Evolutionary conservation across 2,113 vertebrate species (phyloP).

Genomic region (Empidonax traillii): DNA sequence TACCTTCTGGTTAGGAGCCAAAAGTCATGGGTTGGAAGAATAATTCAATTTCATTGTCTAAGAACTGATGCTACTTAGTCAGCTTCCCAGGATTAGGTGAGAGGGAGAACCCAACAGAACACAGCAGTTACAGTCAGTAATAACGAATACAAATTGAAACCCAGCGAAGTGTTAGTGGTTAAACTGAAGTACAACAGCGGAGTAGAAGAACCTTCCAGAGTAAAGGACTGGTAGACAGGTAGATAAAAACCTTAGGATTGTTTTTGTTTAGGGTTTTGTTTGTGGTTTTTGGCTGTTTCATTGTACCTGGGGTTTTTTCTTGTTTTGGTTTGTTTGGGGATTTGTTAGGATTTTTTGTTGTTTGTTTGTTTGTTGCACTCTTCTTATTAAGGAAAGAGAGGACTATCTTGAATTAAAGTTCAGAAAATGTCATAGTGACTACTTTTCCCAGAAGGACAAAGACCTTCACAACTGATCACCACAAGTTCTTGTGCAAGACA

Average conservation of each 20-base stretch:
- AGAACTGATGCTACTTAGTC: background rate
- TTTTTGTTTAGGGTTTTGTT: background rate
- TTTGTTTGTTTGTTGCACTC: background rate
- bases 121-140: background rate
- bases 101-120: background rate
- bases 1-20: background rate
- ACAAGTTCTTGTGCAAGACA: background rate
- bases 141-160: conserved; percentile 22
- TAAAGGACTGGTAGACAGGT: background rate
- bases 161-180: background rate
- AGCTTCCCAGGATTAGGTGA: conserved; percentile 1
- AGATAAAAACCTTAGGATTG: background rate
- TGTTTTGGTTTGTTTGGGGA: background rate
- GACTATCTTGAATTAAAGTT: background rate
- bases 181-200: background rate
- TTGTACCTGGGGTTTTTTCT: too few relatives aligned
- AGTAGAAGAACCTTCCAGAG: background rate
- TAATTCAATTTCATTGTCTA: background rate
- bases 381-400: background rate
- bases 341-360: background rate
- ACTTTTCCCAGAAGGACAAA: background rate
- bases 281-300: background rate
- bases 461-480: background rate
- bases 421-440: background rate
- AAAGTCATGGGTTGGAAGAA: conserved; percentile 1